phyloP scores from a whole-genome alignment of 1,140 invertebrate species.

The Calliphora vicina region DNA sequence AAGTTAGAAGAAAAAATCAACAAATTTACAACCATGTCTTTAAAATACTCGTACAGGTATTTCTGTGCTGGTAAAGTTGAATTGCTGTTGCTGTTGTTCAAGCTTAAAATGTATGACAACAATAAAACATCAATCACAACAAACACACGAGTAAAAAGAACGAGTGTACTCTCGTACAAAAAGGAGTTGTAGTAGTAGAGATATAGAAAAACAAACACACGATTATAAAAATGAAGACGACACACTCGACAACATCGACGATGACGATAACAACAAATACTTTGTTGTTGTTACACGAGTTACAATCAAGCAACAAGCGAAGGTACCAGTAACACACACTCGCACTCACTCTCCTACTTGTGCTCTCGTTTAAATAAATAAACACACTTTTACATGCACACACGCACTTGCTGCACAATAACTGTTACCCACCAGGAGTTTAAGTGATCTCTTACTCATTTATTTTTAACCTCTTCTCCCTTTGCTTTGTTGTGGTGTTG shows the following conservation, averaged over 20 bases:
- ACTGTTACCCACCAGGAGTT: no score
- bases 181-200: not conserved
- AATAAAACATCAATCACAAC: conserved; percentile 13
- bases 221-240: not conserved
- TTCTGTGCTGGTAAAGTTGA: not conserved
- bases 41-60: not conserved
- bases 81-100: not conserved
- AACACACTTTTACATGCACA: not conserved
- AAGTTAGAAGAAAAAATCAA: not conserved
- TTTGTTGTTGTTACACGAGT: not conserved
- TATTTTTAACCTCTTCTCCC: no score
- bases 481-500: no score
- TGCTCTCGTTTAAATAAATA: not conserved
- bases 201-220: no score
- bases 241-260: not conserved
- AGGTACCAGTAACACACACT: not conserved
- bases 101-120: not conserved
- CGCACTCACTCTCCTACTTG: no score
- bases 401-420: not conserved
- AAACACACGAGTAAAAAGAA: not conserved
- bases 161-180: not conserved
- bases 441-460: no score
- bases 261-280: not conserved
- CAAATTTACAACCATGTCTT: not conserved
- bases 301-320: not conserved